Percentiles rank a stretch among this genome's conserved stretches.
Evolutionary conservation across 1,140 invertebrate species (phyloP).

Genomic region (Protaetia brevitarsis): DNA sequence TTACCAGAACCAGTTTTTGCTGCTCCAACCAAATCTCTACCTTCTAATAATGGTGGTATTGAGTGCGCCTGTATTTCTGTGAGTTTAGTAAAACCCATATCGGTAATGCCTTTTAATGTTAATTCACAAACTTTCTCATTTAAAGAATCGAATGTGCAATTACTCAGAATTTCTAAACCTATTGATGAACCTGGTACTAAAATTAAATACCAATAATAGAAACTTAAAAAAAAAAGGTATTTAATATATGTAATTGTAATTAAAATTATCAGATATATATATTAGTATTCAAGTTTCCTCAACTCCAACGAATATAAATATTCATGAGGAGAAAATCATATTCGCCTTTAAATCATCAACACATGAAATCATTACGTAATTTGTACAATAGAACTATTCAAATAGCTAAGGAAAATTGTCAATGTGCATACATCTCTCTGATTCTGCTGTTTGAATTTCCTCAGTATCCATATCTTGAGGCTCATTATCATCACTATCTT

Average conservation of each 20-base stretch:
- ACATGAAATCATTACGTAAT: background rate
- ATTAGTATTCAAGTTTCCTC: slow-evolving; percentile 21
- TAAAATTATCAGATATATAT: slow-evolving; percentile 6
- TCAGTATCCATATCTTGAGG: no score
- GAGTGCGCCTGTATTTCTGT: slow-evolving; percentile 94
- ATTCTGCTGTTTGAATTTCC: no score
- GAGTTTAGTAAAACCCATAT: slow-evolving; percentile 97
- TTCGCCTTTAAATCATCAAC: slow-evolving; percentile 44
- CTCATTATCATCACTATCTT: slow-evolving; percentile 1
- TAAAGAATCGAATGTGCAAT: slow-evolving; percentile 61
- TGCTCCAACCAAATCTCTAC: slow-evolving; percentile 90
- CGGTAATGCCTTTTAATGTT: slow-evolving; percentile 80
- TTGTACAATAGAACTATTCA: no score
- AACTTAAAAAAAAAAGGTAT: background rate
- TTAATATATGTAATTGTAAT: background rate
- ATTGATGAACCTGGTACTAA: slow-evolving; percentile 58
- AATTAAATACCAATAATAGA: background rate
- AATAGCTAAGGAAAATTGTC: no score
- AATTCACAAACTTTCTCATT: slow-evolving; percentile 71
- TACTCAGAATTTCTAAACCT: slow-evolving; percentile 59
- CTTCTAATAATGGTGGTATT: slow-evolving; percentile 90
- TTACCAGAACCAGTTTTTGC: slow-evolving; percentile 98
- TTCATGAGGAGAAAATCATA: slow-evolving; percentile 37
- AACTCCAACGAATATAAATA: slow-evolving; percentile 30
- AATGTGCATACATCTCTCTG: no score